Evolutionary conservation across 2,888 invertebrate genomes (phyloP).

Genomic region (Cancer borealis): DNA sequence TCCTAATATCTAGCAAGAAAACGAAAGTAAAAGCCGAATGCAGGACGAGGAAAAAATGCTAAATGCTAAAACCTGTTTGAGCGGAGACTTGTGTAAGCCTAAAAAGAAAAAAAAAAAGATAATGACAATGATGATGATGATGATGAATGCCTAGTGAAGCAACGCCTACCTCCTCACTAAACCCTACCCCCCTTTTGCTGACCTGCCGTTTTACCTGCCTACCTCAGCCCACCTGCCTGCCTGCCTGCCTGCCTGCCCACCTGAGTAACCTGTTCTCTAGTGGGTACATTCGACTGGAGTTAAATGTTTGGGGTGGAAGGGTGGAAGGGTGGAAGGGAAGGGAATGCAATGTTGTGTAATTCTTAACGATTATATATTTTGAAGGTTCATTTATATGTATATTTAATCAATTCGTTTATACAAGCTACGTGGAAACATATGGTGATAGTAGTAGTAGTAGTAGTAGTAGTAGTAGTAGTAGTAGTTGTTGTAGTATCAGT

Average conservation of each 20-base stretch:
- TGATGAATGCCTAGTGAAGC: not conserved
- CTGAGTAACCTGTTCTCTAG: not conserved
- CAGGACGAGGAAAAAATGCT: not conserved
- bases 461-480: conserved; percentile 34
- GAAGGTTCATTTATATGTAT: not conserved
- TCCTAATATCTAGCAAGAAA: not conserved
- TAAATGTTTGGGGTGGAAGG: not conserved
- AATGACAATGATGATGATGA: not conserved
- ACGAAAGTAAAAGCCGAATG: not conserved
- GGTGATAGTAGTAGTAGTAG: not conserved
- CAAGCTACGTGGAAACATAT: not conserved
- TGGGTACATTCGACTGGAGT: not conserved
- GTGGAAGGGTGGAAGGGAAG: not conserved
- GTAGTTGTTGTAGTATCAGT: conserved; percentile 12
- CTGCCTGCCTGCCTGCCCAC: not conserved
- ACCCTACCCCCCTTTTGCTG: not conserved
- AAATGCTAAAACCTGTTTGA: not conserved
- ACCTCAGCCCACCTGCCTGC: not conserved
- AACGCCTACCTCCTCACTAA: not conserved
- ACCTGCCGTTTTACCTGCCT: not conserved
- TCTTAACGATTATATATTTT: not conserved
- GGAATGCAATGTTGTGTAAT: not conserved
- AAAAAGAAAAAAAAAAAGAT: not conserved
- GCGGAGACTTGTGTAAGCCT: not conserved
- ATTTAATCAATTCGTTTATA: not conserved